These are phyloP conservation scores for Cydia splendana DNA, from an alignment of 1,140 invertebrate species.

Conservation along the genomic window DNA sequence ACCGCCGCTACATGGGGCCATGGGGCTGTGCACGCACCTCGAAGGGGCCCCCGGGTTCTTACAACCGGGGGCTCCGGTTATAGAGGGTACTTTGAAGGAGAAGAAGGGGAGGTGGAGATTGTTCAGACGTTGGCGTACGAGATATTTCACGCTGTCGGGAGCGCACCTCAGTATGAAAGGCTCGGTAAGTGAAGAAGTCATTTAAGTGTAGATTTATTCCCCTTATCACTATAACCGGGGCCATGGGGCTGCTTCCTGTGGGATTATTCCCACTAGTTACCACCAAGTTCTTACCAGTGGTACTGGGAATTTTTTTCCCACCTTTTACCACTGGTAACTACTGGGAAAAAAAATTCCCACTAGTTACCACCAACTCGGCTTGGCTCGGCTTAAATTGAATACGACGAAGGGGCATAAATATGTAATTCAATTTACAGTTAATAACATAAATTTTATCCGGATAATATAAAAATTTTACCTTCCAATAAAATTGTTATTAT, in stretches of 20 bases:
- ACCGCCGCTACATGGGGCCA: constrained; percentile 83
- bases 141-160: constrained; percentile 96
- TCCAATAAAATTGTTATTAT: too few species aligned
- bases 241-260: constrained; percentile 94
- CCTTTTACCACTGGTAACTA: too few species aligned
- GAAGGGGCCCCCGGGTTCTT: constrained; percentile 91
- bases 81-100: constrained; percentile 96
- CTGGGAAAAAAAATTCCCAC: too few species aligned
- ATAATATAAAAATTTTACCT: too few species aligned
- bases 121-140: constrained; percentile 93
- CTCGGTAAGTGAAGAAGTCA: constrained; percentile 82
- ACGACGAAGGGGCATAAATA: too few species aligned
- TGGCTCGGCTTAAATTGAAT: too few species aligned
- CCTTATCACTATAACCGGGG: constrained; percentile 33
- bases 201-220: background rate
- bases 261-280: too few species aligned
- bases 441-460: too few species aligned
- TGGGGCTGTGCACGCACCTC: constrained; percentile 95
- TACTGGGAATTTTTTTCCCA: too few species aligned
- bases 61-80: constrained; percentile 86
- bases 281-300: too few species aligned
- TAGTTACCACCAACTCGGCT: too few species aligned
- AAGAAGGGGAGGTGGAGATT: constrained; percentile 96
- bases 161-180: constrained; percentile 94
- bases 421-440: too few species aligned